A percentile compares a stretch with the other conserved stretches of the same genome.
phyloP scores from a whole-genome alignment of 2,797 vertebrate species.

The Gadopsis bispinosus region DNA sequence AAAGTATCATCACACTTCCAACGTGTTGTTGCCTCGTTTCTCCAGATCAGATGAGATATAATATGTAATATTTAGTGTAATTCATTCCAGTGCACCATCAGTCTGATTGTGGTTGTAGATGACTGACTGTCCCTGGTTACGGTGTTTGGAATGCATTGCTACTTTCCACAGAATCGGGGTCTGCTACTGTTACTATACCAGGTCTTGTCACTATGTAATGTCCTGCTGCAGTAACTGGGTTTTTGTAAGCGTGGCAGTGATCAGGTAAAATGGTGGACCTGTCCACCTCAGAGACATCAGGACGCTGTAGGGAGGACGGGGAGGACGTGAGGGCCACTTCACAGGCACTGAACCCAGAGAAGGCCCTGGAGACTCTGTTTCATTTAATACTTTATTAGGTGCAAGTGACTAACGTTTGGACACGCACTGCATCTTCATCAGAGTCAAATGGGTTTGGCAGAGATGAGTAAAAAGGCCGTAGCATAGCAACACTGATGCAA shows the following conservation, averaged over 20 bases:
- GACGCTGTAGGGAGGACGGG: not conserved
- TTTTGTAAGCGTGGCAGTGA: not conserved
- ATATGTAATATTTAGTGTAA: not conserved
- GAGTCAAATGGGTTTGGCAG: conserved; percentile 9
- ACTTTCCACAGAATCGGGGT: not conserved
- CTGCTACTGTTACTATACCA: not conserved
- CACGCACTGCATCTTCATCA: conserved; percentile 27
- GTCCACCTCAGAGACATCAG: not conserved
- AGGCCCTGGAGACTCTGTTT: not conserved
- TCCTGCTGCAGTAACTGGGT: not conserved
- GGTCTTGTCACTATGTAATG: not conserved
- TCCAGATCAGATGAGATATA: not conserved
- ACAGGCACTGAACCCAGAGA: conserved; percentile 1
- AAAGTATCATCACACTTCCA: not conserved
- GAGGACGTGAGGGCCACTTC: conserved; percentile 4
- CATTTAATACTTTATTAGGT: conserved; percentile 39
- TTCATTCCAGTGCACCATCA: not conserved
- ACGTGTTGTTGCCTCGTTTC: not conserved
- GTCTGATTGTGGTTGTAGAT: conserved; percentile 3
- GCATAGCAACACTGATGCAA: conserved; percentile 14
- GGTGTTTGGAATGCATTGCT: not conserved
- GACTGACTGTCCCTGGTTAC: not conserved
- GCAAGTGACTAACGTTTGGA: conserved; percentile 8
- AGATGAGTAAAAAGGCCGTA: conserved; percentile 5
- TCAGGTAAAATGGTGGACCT: not conserved